Base-by-base conservation (phyloP, 2,888 invertebrate species). In the Glyphotaelius pellucidus region DNA sequence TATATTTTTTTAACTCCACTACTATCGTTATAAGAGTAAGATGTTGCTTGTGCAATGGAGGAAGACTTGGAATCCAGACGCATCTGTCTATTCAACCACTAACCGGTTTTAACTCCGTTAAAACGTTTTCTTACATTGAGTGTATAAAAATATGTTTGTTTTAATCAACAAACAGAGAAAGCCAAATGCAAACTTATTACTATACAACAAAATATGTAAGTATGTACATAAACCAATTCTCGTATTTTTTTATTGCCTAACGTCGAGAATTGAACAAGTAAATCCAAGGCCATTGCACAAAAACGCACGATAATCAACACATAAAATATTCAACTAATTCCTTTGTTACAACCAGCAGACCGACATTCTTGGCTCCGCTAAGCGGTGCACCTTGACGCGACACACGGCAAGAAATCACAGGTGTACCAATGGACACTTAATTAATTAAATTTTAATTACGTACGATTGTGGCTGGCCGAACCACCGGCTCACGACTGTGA, bases 401-500 rank as follows among this genome's bases (percentile, higher is more conserved):
- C 35, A 19, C 67, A 86, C 25, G 30, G 30, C 52, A 35, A 89
- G 3, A 31, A 67, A 87, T 42, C 87, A 83, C 83, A 83, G 86
- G 88, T 89, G 35, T 15, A 38, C n/a, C 32, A 38, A 89, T 25
- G 19, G 0, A 89, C 38, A 67, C 35, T 67, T 14, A 35, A 67
- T 67, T 88, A 25, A 30, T 79, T 79, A 79, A 25, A 90, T 79
- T 25, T 35, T 32, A 83, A 52, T 52, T 90, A 90, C 91, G 91
- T 95, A 95, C 95, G 95, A 83, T 67, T 93, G 96, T 95, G 96
- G 96, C 93, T 95, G 94, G 93, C 96, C 95, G 94, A 96, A 96
- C 96, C 96, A 96, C 94, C 96, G 95, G 94, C 95, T 95, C 93
- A 96, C 95, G 93, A 96, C 95, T 95, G 96, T 95, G n/a, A 96